Evolutionary conservation across 2,888 invertebrate genomes (phyloP), one percentile per base, ranked within the genome.

Genomic region (Achlya flavicornis): DNA sequence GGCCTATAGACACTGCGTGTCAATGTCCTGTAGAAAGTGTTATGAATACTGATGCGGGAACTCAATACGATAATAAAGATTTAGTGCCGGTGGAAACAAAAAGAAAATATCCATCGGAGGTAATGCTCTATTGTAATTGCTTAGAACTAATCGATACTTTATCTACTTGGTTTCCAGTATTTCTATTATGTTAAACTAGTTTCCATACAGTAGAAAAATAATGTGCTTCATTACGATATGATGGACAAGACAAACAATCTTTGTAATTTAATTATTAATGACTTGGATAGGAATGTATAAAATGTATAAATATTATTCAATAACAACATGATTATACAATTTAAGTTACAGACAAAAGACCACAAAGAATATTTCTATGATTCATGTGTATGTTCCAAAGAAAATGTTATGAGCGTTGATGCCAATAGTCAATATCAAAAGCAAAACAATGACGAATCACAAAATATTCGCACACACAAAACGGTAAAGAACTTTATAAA

Each of bases 21-120:
- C 74, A 79, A 66, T 76, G 66, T 69, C 63, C 66, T 26, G 69
- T 63, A 61, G 61, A 66, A 66, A 64, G 43, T 46, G 3, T 53
- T 8, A 58, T 64, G 19, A 72, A 68, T 65, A 61, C n/a, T 8
- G 58, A 70, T 33, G 62, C 57, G n/a, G 63, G 53, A 41, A 64
- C 66, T n/a, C 69, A 70, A 61, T 68, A 63, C 60, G 65, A 68
- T 10, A 43, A 14, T 43, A 26, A 26, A 10, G 8, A 5, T 19
- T 43, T 19, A 19, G 5, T 60, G 12, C 16, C 60, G 41, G 41
- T 41, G 16, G 38, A 3, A 16, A 19, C 38, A 11, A 41, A 60
- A 60, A 8, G 16, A 16, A 26, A n/a, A 3, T 53, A 16, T 19
- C 2, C 53, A 53, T 19, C 53, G 3, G 19, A 53, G 53, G 53